Percentiles rank a stretch among this genome's conserved stretches.
These are phyloP conservation scores for Morpho deidamia DNA, from an alignment of 2,888 invertebrate genomes.

Conservation along the genomic window DNA sequence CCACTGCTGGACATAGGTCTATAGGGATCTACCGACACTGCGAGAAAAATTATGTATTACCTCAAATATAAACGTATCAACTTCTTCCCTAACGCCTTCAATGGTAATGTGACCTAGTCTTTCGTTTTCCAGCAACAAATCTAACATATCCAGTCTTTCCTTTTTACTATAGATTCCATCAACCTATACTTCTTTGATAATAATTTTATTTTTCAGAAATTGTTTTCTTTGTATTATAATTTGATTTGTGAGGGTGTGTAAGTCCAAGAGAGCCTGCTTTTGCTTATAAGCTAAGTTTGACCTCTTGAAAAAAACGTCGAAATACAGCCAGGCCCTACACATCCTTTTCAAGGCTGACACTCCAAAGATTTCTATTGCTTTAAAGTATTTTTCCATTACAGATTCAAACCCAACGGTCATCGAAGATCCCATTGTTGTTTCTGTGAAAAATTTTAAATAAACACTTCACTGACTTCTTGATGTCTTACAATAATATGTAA, in stretches of 20 bases:
- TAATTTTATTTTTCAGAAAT: background rate
- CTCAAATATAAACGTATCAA: slow-evolving; percentile 5
- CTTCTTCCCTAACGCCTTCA: background rate
- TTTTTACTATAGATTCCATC: background rate
- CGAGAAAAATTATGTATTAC: background rate
- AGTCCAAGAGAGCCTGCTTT: background rate
- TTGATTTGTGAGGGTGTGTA: background rate
- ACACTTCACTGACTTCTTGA: slow-evolving; percentile 14
- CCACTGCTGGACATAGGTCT: too few relatives aligned
- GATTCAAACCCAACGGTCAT: background rate
- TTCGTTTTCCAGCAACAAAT: slow-evolving; percentile 1
- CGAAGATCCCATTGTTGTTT: slow-evolving; percentile 4
- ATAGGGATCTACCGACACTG: too few relatives aligned
- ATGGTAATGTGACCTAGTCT: background rate
- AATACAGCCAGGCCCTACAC: background rate
- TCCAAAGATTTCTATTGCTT: slow-evolving; percentile 2
- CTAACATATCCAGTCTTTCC: background rate
- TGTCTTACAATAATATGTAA: slow-evolving; percentile 74
- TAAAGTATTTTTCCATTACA: background rate
- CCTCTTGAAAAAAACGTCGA: background rate
- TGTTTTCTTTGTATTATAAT: background rate
- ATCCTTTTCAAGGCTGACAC: background rate
- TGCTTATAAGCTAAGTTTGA: background rate
- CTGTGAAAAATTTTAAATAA: background rate
- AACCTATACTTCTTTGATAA: background rate